Conservation (phyloP, 1,140 invertebrate species). For the Pogonognathellus flavescens region DNA sequence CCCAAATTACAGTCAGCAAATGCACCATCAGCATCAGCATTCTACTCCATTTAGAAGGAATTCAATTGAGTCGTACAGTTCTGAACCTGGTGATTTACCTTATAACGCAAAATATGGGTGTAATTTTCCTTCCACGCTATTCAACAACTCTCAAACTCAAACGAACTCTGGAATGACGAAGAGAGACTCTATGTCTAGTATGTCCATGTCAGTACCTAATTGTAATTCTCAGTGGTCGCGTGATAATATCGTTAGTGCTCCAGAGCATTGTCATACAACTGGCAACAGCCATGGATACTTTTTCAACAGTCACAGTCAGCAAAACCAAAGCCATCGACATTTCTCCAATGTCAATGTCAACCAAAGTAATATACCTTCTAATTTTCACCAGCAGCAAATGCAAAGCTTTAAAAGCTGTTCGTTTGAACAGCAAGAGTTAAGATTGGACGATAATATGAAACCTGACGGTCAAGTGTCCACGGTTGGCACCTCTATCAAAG, state of each 20-base stretch:
- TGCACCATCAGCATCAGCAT: slow-evolving; percentile 44
- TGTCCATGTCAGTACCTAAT: slow-evolving; percentile 52
- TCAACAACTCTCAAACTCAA: slow-evolving; percentile 2
- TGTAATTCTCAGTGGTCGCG: slow-evolving; percentile 50
- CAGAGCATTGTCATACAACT: slow-evolving; percentile 12
- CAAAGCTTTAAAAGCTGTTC: slow-evolving; percentile 64
- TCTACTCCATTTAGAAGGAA: slow-evolving; percentile 62
- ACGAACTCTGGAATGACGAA: slow-evolving; percentile 22
- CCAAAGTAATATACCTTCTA: slow-evolving; percentile 10
- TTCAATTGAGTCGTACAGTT: slow-evolving; percentile 66
- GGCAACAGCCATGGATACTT: slow-evolving; percentile 41
- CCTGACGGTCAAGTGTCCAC: slow-evolving; percentile 27
- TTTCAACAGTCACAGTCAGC: slow-evolving; percentile 44
- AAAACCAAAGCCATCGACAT: slow-evolving; percentile 46
- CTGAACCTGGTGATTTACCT: slow-evolving; percentile 55
- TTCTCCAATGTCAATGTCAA: slow-evolving; percentile 36
- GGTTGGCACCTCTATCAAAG: slow-evolving; percentile 22
- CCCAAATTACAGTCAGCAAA: slow-evolving; percentile 30
- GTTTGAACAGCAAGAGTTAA: slow-evolving; percentile 52
- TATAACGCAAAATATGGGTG: slow-evolving; percentile 62
- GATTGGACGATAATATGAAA: slow-evolving; percentile 51
- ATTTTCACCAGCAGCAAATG: slow-evolving; percentile 49
- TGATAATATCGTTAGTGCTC: slow-evolving; percentile 45
- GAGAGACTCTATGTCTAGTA: slow-evolving; percentile 51
- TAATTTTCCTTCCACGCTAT: slow-evolving; percentile 31